Evolutionary conservation across 2,797 vertebrate species (phyloP).

Genomic region (Pelochelys cantorii): DNA sequence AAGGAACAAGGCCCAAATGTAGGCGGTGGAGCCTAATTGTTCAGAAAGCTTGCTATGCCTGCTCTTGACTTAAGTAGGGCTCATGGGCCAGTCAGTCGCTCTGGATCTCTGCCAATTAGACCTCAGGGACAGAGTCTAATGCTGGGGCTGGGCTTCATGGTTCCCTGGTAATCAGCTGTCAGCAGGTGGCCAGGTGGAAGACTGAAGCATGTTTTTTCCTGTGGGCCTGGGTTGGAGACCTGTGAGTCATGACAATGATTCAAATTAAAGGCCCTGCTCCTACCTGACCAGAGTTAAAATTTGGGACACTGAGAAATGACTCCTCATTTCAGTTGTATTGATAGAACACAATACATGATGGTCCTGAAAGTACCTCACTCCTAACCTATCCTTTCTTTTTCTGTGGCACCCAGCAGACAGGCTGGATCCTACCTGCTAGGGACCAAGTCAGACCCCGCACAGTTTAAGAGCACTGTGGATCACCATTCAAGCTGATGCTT

Average conservation of each 20-base stretch:
- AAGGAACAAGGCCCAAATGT: no score
- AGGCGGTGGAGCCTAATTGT: no score
- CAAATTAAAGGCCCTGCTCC: not conserved
- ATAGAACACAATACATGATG: not conserved
- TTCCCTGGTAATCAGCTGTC: not conserved
- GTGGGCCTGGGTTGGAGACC: not conserved
- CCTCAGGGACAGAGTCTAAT: not conserved
- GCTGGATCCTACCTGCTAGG: not conserved
- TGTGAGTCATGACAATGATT: not conserved
- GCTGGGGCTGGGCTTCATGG: not conserved
- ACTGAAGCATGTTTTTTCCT: not conserved
- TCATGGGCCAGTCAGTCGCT: not conserved
- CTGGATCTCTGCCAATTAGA: not conserved
- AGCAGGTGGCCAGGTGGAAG: not conserved
- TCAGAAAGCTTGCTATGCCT: no score
- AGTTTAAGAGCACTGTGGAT: not conserved
- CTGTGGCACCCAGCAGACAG: not conserved
- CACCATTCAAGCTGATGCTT: not conserved
- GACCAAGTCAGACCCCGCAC: not conserved
- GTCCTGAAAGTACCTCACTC: not conserved
- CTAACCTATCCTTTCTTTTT: not conserved
- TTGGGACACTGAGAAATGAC: not conserved
- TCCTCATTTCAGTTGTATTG: not conserved
- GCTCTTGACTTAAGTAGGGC: no score
- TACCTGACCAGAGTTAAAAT: not conserved